These are phyloP conservation scores for Drosophila lacteicornis DNA, from an alignment of 1,140 invertebrate genomes.

Conservation along the genomic window DNA sequence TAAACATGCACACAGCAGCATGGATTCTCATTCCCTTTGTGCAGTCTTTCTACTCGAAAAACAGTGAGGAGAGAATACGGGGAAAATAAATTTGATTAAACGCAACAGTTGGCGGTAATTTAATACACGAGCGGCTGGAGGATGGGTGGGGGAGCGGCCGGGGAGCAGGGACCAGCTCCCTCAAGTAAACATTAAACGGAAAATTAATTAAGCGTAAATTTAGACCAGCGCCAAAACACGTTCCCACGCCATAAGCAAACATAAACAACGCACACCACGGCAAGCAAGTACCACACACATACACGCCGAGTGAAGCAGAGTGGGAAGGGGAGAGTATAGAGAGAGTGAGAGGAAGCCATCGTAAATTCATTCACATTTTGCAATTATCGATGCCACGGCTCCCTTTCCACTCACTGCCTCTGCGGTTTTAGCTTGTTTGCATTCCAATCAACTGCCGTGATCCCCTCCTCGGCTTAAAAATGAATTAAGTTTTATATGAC, in stretches of 20 bases:
- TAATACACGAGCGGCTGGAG: slow-evolving; percentile 51
- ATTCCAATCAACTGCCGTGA: slow-evolving; percentile 63
- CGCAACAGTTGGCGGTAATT: slow-evolving; percentile 71
- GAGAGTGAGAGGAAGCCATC: slow-evolving; percentile 37
- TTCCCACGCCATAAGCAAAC: slow-evolving; percentile 72
- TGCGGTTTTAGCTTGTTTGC: slow-evolving; percentile 72
- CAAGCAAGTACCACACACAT: slow-evolving; percentile 7
- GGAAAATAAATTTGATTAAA: slow-evolving; percentile 72
- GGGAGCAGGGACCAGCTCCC: slow-evolving; percentile 5
- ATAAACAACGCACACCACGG: slow-evolving; percentile 48
- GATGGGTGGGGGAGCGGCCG: neutral
- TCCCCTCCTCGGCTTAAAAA: slow-evolving; percentile 66
- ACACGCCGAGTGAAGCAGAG: neutral
- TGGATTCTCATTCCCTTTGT: slow-evolving; percentile 5
- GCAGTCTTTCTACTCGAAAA: slow-evolving; percentile 47
- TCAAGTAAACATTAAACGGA: slow-evolving; percentile 71
- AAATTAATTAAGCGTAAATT: slow-evolving; percentile 80
- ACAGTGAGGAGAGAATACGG: neutral
- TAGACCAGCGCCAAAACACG: slow-evolving; percentile 63
- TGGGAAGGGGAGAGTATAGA: neutral
- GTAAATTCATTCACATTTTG: slow-evolving; percentile 73
- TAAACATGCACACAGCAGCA: slow-evolving; percentile 14
- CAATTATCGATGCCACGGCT: slow-evolving; percentile 32
- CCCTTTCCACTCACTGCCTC: slow-evolving; percentile 2
- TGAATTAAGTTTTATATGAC: slow-evolving; percentile 68